phyloP scores from a whole-genome alignment of 2,888 invertebrate species.

The Cerastis leucographa region DNA sequence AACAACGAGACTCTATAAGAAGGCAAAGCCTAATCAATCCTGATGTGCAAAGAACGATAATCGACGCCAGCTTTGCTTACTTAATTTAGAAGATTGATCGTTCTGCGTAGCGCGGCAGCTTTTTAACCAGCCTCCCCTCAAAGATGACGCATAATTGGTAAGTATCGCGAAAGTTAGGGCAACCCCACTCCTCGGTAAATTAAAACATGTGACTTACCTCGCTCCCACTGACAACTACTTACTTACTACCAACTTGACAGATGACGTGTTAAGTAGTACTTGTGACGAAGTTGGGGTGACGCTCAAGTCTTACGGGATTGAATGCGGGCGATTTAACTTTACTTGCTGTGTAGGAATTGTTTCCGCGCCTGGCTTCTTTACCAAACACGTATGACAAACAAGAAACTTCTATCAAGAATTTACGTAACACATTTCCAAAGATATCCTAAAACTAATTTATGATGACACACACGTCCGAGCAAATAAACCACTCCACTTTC shows the following conservation, averaged over 20 bases:
- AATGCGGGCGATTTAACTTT: constrained; percentile 41
- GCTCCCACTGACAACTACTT: constrained; percentile 45
- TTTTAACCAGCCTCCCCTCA: constrained; percentile 44
- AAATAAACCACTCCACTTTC: constrained; percentile 29
- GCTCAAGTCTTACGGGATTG: constrained; percentile 32
- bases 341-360: constrained; percentile 13
- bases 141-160: constrained; percentile 48
- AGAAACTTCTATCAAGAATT: neutral
- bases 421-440: constrained; percentile 7
- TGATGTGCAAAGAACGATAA: constrained; percentile 29
- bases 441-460: neutral
- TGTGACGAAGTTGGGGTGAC: constrained; percentile 47
- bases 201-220: constrained; percentile 53
- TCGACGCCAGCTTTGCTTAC: constrained; percentile 34
- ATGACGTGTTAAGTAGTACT: constrained; percentile 63
- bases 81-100: constrained; percentile 51
- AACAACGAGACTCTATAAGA: constrained; percentile 9
- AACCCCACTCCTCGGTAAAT: constrained; percentile 48
- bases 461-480: neutral
- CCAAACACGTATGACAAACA: neutral
- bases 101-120: constrained; percentile 23
- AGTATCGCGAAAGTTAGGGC: constrained; percentile 45
- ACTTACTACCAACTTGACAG: constrained; percentile 55
- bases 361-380: constrained; percentile 3
- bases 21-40: constrained; percentile 24